These are phyloP conservation scores for Tauraco erythrolophus DNA, from an alignment of 2,113 vertebrate species.

Conservation along the genomic window DNA sequence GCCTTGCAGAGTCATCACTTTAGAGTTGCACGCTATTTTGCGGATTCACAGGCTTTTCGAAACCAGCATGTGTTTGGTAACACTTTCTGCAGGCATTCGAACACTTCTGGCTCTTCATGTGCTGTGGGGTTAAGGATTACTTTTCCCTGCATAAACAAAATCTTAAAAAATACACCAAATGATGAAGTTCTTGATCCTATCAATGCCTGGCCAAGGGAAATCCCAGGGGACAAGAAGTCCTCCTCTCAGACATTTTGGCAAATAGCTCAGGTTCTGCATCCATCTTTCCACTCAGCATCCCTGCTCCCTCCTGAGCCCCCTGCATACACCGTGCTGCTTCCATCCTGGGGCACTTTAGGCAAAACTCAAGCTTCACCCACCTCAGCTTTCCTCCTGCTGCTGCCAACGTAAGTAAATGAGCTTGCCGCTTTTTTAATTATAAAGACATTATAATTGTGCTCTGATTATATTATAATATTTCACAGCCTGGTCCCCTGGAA, in stretches of 20 bases:
- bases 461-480: not conserved
- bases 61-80: not conserved
- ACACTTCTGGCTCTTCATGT: not conserved
- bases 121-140: not conserved
- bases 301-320: rapidly evolving
- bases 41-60: not conserved
- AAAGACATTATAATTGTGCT: not conserved
- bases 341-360: rapidly evolving
- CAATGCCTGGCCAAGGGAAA: not conserved
- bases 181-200: not conserved
- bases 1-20: not conserved
- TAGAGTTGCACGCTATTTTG: not conserved
- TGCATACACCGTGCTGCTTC: not conserved
- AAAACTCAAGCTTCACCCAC: not conserved
- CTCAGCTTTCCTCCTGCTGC: not conserved
- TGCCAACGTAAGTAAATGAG: not conserved
- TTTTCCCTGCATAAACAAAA: not conserved
- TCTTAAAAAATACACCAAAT: not conserved
- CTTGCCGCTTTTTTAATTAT: not conserved
- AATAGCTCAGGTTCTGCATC: not conserved
- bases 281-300: rapidly evolving
- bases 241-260: not conserved
- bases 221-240: not conserved
- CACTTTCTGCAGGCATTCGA: not conserved
- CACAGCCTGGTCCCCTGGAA: not conserved